These are phyloP conservation scores for Catharus fuscescens DNA, from an alignment of 2,113 vertebrate species.

Conservation along the genomic window DNA sequence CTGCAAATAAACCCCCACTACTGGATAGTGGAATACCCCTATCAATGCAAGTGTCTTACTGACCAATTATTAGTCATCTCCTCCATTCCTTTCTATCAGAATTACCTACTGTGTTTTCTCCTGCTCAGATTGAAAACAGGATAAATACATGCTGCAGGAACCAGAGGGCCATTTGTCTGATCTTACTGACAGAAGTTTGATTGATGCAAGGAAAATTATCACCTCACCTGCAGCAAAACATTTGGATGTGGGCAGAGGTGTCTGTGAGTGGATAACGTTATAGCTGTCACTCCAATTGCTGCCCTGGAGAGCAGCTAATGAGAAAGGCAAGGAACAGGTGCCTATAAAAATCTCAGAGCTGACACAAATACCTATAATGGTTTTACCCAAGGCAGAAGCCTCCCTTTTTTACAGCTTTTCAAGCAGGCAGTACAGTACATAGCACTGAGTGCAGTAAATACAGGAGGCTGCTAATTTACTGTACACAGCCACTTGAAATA, in stretches of 20 bases:
- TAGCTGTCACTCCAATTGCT: neutral
- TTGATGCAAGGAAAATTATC: constrained; percentile 14
- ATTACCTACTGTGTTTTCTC: neutral
- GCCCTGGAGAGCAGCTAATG: constrained; percentile 25
- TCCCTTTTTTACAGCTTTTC: neutral
- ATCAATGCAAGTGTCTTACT: neutral
- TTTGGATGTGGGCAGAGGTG: neutral
- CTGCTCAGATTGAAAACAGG: neutral
- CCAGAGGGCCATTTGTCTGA: neutral
- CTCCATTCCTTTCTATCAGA: neutral
- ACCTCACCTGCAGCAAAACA: constrained; percentile 11
- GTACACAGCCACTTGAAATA: neutral
- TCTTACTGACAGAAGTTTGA: neutral
- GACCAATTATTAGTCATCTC: neutral
- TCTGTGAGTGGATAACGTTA: neutral
- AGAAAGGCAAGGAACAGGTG: neutral
- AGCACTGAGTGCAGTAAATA: neutral
- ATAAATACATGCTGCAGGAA: neutral
- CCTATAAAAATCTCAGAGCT: neutral
- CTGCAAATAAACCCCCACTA: neutral
- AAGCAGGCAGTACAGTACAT: neutral
- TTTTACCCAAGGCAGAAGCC: neutral
- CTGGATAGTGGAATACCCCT: neutral
- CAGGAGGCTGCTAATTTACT: neutral
- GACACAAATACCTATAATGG: neutral